Base-by-base conservation (phyloP, 35 echinoderm and acorn worm species). In the Eucidaris tribuloides region DNA sequence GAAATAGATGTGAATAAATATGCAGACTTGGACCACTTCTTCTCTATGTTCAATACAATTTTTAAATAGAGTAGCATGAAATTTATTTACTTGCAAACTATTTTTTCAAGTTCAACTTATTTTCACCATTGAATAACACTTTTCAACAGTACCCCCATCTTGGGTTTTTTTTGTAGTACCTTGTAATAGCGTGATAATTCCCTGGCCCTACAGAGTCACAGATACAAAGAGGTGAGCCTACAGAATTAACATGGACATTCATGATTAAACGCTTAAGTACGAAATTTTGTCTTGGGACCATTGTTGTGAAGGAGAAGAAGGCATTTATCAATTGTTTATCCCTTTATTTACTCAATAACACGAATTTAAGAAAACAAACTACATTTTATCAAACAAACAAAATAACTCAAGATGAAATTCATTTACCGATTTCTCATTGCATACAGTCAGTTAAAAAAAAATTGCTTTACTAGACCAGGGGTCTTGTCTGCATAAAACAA, bases 141-240 rank as follows among this genome's bases (percentile, higher is more conserved):
- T 0, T 5, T 68, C n/a, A 4, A 68, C 6, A 34, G 28, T 5
- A 19, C n/a, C n/a, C 25, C 9, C 38, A 9, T 74, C 35, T 11
- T 74, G 24, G 17, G 68, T 18, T 18, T 22, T 36, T 19, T 38
- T 2, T 11, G n/a, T n/a, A n/a, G 37, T 74, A 24, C 35, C 44
- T 74, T 36, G 25, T 74, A 42, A 42, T 40, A 74, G 68, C 24
- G 68, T 74, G 30, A 74, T 74, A 42, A n/a, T n/a, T 74, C 68
- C 29, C 37, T 74, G 68, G 68, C 68, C 41, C 68, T 74, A 42
- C 68, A 74, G 44, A 74, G 68, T 74, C 68, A 74, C 9, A 33
- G 41, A 5, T 74, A 11, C 7, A 74, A 74, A 44, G 68, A 74
- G 68, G 68, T 74, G 41, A 74, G 68, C 35, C 22, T 13, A 4